Conservation (phyloP, 1,140 invertebrate species). For the Diorhabda sublineata region DNA sequence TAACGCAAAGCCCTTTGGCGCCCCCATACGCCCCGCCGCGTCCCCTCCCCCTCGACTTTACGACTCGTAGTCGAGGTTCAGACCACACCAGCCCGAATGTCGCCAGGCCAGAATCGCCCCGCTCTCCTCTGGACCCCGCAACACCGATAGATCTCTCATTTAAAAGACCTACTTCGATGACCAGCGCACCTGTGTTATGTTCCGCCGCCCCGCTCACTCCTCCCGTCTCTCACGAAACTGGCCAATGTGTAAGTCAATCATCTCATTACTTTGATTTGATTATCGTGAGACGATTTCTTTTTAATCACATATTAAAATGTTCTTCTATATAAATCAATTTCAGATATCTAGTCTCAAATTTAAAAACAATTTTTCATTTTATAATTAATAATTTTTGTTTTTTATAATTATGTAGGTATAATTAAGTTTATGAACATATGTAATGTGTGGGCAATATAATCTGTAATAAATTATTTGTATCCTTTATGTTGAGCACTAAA, state of each 20-base stretch:
- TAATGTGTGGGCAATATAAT: no score
- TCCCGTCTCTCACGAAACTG: conserved; percentile 38
- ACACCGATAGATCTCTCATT: conserved; percentile 44
- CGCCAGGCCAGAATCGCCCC: conserved; percentile 24
- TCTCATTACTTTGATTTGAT: background rate
- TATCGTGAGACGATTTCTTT: background rate
- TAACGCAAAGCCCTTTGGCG: conserved; percentile 23
- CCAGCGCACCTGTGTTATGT: conserved; percentile 44
- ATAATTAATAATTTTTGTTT: no score
- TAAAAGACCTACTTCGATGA: conserved; percentile 48
- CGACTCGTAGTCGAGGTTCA: conserved; percentile 33
- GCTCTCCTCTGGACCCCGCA: conserved; percentile 34
- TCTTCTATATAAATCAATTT: no score
- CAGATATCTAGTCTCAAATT: no score
- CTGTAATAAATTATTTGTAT: no score
- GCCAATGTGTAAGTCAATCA: background rate
- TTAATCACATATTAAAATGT: no score
- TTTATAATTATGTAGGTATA: no score
- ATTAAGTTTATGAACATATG: no score
- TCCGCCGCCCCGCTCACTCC: conserved; percentile 34
- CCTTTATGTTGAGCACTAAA: no score
- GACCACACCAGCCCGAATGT: conserved; percentile 28
- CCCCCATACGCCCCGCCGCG: conserved; percentile 29
- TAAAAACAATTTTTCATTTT: no score
- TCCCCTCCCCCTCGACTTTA: conserved; percentile 34